phyloP scores from a whole-genome alignment of 2,113 vertebrate species.

The Oophaga pumilio region DNA sequence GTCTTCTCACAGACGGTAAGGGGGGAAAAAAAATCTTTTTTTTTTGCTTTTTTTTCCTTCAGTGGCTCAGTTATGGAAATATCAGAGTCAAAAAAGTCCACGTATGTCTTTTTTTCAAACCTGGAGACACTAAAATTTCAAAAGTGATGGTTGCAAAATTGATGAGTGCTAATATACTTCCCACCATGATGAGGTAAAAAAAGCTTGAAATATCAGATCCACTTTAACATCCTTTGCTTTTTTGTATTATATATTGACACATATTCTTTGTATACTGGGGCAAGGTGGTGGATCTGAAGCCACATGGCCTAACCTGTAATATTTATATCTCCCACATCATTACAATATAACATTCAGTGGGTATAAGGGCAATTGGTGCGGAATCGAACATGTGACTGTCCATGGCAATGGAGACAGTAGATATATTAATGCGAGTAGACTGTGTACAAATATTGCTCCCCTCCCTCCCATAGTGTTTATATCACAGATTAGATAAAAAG shows the following conservation, averaged over 20 bases:
- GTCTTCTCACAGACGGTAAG: slow-evolving; percentile 25
- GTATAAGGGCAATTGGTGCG: slow-evolving; percentile 20
- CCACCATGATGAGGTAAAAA: slow-evolving; percentile 29
- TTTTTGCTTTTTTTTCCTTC: background rate
- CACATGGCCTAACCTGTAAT: slow-evolving; percentile 6
- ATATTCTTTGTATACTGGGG: background rate
- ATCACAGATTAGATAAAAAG: slow-evolving; percentile 64
- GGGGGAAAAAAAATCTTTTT: background rate
- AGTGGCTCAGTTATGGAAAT: slow-evolving; percentile 31
- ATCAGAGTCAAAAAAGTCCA: slow-evolving; percentile 35
- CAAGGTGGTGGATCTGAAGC: slow-evolving; percentile 1
- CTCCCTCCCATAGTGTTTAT: slow-evolving; percentile 58
- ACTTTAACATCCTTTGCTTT: background rate
- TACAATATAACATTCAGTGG: slow-evolving; percentile 27
- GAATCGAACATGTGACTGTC: slow-evolving; percentile 24
- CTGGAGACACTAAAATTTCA: slow-evolving; percentile 24
- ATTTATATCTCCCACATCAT: slow-evolving; percentile 21
- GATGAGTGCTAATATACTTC: slow-evolving; percentile 2
- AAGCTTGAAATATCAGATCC: slow-evolving; percentile 19
- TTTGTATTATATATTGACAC: background rate
- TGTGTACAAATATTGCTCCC: slow-evolving; percentile 61
- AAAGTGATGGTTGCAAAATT: slow-evolving; percentile 23
- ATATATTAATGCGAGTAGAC: slow-evolving; percentile 40
- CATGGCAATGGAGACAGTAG: slow-evolving; percentile 34
- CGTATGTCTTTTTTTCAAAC: background rate